A percentile compares a stretch with the other conserved stretches of the same genome.
These are phyloP conservation scores for Aselliscus stoliczkanus DNA, from an alignment of 2,797 vertebrate species.

Conservation along the genomic window DNA sequence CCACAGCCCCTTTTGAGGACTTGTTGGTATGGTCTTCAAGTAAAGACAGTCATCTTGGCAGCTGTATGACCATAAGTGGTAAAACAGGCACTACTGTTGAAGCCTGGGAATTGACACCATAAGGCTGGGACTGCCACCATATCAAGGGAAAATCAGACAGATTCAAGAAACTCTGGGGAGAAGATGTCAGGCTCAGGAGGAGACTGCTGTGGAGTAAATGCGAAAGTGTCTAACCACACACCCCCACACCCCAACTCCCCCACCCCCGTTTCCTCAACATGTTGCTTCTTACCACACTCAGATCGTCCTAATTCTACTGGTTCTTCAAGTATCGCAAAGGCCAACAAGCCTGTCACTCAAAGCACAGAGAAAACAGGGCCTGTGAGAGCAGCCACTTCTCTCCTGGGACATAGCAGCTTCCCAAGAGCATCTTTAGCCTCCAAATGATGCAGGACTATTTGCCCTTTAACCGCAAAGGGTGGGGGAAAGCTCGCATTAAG, in stretches of 20 bases:
- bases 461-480: background rate
- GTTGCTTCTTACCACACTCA: rapidly evolving
- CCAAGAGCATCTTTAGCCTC: background rate
- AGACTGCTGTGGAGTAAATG: background rate
- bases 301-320: background rate
- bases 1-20: background rate
- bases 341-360: background rate
- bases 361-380: rapidly evolving
- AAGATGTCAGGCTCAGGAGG: background rate
- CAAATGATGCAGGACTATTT: background rate
- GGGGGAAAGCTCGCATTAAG: too few relatives aligned
- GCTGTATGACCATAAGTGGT: background rate
- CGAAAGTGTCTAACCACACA: background rate
- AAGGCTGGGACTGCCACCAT: background rate
- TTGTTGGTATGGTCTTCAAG: background rate
- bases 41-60: background rate
- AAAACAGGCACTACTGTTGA: background rate
- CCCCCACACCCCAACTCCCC: too few relatives aligned
- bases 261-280: background rate
- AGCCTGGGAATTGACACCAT: background rate
- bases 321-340: background rate
- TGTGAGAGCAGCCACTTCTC: background rate
- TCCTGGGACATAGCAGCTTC: background rate
- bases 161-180: background rate
- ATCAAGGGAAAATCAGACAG: background rate